Base-by-base conservation (phyloP, 2,113 vertebrate genomes). In the Vidua macroura region DNA sequence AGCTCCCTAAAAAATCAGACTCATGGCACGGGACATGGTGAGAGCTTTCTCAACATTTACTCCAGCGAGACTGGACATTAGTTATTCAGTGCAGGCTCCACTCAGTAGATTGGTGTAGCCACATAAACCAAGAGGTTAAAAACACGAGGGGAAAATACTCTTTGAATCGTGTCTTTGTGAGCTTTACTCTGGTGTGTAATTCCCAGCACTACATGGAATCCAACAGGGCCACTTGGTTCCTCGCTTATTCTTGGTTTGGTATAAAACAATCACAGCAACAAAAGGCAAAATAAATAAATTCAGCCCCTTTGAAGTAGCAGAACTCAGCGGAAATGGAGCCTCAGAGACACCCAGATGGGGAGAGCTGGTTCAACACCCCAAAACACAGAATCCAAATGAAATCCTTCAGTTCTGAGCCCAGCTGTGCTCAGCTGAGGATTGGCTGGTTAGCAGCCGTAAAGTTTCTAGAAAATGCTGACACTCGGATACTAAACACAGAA, bases 1-100 rank as follows among this genome's bases (percentile, higher is more conserved):
- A 85, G 51, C 60, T 81, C 37, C 86, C 69, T 22, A 62, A 22
- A 92, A 96, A 96, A 95, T n/a, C 87, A 92, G 79, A 33, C 49
- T 21, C 39, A 23, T 9, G 56, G 53, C 76, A 86, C 1, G 5
- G 93, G 93, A 91, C 94, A 66, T 53, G 35, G 94, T 46, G 75
- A 78, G 81, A 31, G 28, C 74, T 63, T 59, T 37, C 80, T 68
- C 14, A 4, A 41, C 10, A 15, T 30, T 52, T 55, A 30, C 51
- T 62, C 28, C 5, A 37, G 66, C 67, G 59, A 51, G 10, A 5
- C 2, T 33, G 33, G 11, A 41, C 68, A 53, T 53, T 21, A 83
- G 39, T 46, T 62, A 78, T 19, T 46, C 76, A 41, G 8, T 35
- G 60, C 91, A 90, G 94, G 60, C 56, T 46, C 23, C 16, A 2